phyloP scores from a whole-genome alignment of 2,113 vertebrate species.

The Ariopsis seemanni region DNA sequence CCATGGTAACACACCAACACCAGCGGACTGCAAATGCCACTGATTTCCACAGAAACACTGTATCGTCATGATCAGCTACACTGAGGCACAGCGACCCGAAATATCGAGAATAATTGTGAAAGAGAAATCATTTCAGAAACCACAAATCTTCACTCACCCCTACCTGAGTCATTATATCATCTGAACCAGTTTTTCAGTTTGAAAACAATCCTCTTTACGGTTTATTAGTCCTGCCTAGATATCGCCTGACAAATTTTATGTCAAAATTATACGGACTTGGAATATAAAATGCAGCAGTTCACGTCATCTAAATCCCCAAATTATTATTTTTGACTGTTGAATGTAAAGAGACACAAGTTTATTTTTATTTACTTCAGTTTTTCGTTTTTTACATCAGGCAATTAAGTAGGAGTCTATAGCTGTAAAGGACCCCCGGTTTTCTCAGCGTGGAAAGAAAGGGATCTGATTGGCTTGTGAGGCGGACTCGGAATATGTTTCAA shows the following conservation, averaged over 20 bases:
- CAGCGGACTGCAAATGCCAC: neutral
- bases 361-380: neutral
- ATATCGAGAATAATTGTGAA: neutral
- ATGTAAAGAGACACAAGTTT: neutral
- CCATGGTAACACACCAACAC: slow-evolving; percentile 63
- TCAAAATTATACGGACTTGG: neutral
- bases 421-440: neutral
- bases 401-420: neutral
- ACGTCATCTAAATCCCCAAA: neutral
- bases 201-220: neutral
- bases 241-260: neutral
- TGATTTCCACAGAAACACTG: neutral
- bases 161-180: no score
- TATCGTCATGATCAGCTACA: neutral
- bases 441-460: neutral
- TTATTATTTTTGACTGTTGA: rapidly evolving
- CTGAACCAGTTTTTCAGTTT: neutral
- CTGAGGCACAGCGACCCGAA: neutral
- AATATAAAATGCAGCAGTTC: no score
- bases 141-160: neutral
- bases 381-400: neutral
- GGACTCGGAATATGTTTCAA: neutral
- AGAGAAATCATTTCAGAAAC: neutral
- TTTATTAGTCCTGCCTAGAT: neutral
- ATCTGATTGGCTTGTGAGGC: neutral